Percentiles rank a stretch among this genome's conserved stretches.
Evolutionary conservation across 2,888 invertebrate genomes (phyloP).

Genomic region (Oxytorus armatus): DNA sequence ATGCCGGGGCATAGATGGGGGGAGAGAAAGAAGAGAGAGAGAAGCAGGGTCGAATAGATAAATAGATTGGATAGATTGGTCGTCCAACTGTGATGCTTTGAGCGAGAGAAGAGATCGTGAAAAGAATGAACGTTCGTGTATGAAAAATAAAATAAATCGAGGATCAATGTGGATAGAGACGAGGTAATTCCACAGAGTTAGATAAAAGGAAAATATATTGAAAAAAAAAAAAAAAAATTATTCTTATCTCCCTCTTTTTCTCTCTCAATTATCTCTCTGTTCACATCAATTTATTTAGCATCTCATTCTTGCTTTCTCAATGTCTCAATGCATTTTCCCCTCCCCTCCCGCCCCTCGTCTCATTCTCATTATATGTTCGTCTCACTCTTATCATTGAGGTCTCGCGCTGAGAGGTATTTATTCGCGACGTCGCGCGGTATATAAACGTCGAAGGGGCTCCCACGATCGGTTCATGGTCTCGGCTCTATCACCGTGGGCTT

Average conservation of each 20-base stretch:
- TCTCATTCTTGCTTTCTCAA: slow-evolving; percentile 59
- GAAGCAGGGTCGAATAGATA: slow-evolving; percentile 64
- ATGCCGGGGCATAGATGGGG: too few species aligned
- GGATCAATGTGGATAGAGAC: not conserved
- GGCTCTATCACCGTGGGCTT: slow-evolving; percentile 42
- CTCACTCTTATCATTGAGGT: slow-evolving; percentile 63
- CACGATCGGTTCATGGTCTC: slow-evolving; percentile 81
- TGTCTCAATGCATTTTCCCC: slow-evolving; percentile 55
- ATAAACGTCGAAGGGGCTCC: slow-evolving; percentile 74
- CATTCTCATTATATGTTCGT: slow-evolving; percentile 45
- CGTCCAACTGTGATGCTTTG: slow-evolving; percentile 41
- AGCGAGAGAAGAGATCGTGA: slow-evolving; percentile 23
- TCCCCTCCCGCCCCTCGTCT: not conserved
- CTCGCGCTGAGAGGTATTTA: slow-evolving; percentile 69
- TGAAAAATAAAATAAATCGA: not conserved
- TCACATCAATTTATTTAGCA: slow-evolving; percentile 45
- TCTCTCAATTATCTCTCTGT: slow-evolving; percentile 21
- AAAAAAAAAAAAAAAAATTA: slow-evolving; percentile 22
- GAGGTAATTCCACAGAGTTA: slow-evolving; percentile 16
- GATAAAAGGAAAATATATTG: slow-evolving; percentile 36
- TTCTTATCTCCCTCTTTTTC: slow-evolving; percentile 46
- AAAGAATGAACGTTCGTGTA: slow-evolving; percentile 34
- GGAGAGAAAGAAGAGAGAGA: slow-evolving; percentile 25
- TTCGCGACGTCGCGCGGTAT: slow-evolving; percentile 61
- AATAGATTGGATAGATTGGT: slow-evolving; percentile 63